Evolutionary conservation across 2,888 invertebrate genomes (phyloP), one percentile per base, ranked within the genome.

Genomic region (Drosophila stalkeri): DNA sequence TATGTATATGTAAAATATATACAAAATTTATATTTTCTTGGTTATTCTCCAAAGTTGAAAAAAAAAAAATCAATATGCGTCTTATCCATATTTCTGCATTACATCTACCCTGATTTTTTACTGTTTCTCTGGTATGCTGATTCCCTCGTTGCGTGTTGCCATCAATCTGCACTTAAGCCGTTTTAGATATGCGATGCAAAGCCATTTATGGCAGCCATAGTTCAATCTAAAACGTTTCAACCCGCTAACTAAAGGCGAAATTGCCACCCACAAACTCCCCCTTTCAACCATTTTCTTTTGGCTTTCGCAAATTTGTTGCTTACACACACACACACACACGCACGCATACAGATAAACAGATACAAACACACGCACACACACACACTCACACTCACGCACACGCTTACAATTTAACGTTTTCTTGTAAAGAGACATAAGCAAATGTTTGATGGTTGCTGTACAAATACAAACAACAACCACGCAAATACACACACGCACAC

Each of bases 401-500:
- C 44, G 79, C 64, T 82, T 64, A 80, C 62, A 79, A 75, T 83
- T 73, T 66, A 71, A 71, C 69, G 73, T 72, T 68, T 82, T 64
- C 70, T 77, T 71, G 64, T 71, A 64, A 74, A 72, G 75, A 81
- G 78, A 84, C 79, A 86, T 75, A 59, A 79, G 79, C 81, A 88
- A 90, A 89, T 87, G 85, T 88, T 91, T 91, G 91, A 91, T 91
- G 87, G 91, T 90, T 91, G 87, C 87, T 91, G 91, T 91, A 91
- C 90, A 90, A 90, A 87, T 79, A 91, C 89, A 90, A 85, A 86
- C 77, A 82, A 75, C 82, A 87, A 69, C 49, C 84, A 64, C 80
- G 83, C 62, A 75, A 71, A 60, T 64, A 73, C 59, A 59, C 57
- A 64, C 57, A 61, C 54, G 60, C 51, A 27, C 59, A 33, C 49